Evolutionary conservation across 2,113 vertebrate species (phyloP), one percentile per base, ranked within the genome.

Genomic region (Ageneiosus marmoratus): DNA sequence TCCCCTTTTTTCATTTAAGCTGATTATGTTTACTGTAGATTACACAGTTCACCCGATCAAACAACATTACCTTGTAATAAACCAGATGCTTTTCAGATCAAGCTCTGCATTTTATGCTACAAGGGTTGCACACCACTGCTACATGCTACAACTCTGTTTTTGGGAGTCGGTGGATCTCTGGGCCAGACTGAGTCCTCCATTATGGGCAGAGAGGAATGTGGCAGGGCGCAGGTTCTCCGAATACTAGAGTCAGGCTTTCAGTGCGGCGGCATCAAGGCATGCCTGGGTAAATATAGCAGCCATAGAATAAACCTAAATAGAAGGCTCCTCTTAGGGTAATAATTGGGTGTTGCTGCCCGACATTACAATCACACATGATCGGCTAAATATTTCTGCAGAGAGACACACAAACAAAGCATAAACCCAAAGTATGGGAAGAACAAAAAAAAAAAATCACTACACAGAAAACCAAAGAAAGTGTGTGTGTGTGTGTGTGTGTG

Each of bases 271-370:
- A 85, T 88, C 86, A 76, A 84, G 88, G 91, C 92, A 91, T 91
- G 91, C 85, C 85, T 86, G 83, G 90, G 89, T 92, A 94, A 95
- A 95, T 94, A 94, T 95, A 95, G 94, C 85, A 75, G 86, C 90
- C 88, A 88, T 92, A 86, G 91, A 93, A 89, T 89, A 89, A 83
- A 89, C 90, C 92, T 93, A 94, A 95, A 94, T 95, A 93, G 90
- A 93, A 93, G 92, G 91, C 92, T 92, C 87, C 55, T 89, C 91
- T 91, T 77, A 87, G 91, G 86, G 90, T 95, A 95, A 95, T 94
- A 86, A 91, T 91, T 94, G 94, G 94, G 94, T 94, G 94, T 94
- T 83, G 92, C 93, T 94, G 87, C 91, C 93, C 92, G 91, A 88
- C 90, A 88, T 90, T 93, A 92, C 92, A 94, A 93, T 94, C 93